phyloP scores from a whole-genome alignment of 2,113 vertebrate species.

The Mellivora capensis region DNA sequence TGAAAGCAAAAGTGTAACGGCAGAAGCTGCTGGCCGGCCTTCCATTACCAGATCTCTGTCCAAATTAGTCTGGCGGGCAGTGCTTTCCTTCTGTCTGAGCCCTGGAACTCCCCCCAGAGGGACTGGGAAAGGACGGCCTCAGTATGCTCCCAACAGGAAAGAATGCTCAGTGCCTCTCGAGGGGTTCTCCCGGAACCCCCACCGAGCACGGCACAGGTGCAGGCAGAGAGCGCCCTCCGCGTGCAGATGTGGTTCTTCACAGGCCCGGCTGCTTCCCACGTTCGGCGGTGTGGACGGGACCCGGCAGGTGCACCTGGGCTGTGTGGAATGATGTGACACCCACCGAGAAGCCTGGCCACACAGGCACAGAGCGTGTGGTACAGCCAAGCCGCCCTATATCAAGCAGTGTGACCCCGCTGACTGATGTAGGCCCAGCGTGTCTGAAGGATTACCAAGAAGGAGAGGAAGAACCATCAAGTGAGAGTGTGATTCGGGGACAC shows the following conservation, averaged over 20 bases:
- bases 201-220: neutral
- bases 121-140: accelerated
- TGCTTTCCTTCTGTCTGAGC: neutral
- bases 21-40: neutral
- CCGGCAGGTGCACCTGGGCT: accelerated
- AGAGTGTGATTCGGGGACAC: neutral
- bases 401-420: accelerated
- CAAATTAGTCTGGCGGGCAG: neutral
- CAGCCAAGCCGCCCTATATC: neutral
- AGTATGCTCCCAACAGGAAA: accelerated
- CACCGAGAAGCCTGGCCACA: neutral
- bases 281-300: no score
- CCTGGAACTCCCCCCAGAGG: neutral
- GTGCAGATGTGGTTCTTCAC: accelerated
- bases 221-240: neutral
- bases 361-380: accelerated
- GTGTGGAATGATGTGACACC: neutral
- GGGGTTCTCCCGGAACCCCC: neutral
- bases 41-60: neutral
- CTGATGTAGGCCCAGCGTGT: no score
- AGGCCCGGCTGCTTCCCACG: neutral
- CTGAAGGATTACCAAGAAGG: neutral
- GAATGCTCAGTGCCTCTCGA: accelerated
- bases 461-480: neutral
- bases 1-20: accelerated